These are phyloP conservation scores for Upupa epops DNA, from an alignment of 2,113 vertebrate species.

Conservation along the genomic window DNA sequence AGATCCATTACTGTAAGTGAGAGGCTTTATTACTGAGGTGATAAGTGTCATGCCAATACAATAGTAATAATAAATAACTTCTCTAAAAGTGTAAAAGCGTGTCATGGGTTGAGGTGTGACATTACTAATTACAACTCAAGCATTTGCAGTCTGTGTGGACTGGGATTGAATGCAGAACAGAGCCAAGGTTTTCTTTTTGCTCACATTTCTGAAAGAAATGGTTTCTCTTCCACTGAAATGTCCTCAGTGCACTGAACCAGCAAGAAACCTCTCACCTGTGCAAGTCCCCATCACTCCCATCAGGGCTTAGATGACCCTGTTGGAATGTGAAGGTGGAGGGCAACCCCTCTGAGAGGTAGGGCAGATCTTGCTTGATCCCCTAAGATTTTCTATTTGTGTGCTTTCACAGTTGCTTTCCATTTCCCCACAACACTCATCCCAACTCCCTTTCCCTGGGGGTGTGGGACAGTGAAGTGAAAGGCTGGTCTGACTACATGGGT, in stretches of 20 bases:
- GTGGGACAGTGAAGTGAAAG: neutral
- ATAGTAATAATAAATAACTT: slow-evolving; percentile 51
- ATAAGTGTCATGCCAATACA: slow-evolving; percentile 39
- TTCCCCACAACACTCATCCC: neutral
- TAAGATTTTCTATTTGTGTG: neutral
- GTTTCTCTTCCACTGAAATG: neutral
- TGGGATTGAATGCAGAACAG: neutral
- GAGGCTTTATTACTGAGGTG: slow-evolving; percentile 26
- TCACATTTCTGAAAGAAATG: neutral
- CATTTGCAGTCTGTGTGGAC: neutral
- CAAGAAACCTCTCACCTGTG: neutral
- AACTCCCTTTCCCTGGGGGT: neutral
- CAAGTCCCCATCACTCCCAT: neutral
- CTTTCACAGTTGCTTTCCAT: neutral
- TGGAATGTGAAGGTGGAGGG: neutral
- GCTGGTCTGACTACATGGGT: too few species aligned
- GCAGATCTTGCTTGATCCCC: neutral
- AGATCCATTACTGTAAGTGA: neutral
- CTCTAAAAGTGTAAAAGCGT: slow-evolving; percentile 6
- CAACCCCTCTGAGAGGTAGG: neutral
- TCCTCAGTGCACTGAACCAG: neutral
- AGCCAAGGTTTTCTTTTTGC: neutral
- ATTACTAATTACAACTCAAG: slow-evolving; percentile 50
- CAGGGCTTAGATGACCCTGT: neutral
- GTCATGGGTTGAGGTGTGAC: neutral